phyloP scores from a whole-genome alignment of 2,113 vertebrate species.

The Herpailurus yagouaroundi region DNA sequence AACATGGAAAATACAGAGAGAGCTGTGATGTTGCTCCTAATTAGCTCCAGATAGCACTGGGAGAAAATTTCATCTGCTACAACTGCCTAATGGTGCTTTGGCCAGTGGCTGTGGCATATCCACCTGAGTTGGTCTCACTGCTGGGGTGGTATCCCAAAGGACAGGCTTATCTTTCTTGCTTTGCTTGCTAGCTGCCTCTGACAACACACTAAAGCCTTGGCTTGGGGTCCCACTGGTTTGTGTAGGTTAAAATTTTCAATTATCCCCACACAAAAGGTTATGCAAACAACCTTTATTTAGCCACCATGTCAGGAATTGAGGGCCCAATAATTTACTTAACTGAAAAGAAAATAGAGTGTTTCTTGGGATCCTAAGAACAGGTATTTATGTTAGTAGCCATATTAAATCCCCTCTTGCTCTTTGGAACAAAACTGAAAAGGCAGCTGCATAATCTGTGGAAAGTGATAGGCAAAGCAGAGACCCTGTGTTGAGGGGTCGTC shows the following conservation, averaged over 20 bases:
- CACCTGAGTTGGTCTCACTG: not conserved
- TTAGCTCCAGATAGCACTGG: constrained; percentile 35
- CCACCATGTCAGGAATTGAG: not conserved
- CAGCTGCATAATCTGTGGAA: not conserved
- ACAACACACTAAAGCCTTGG: not conserved
- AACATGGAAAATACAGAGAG: not conserved
- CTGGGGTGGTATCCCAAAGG: not conserved
- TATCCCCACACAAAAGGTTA: not conserved
- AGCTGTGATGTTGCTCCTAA: constrained; percentile 10
- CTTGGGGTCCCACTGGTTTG: not conserved
- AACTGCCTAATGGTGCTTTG: not conserved
- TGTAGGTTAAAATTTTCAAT: not conserved
- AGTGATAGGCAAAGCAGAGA: constrained; percentile 15
- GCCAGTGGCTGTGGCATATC: not conserved
- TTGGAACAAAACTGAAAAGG: not conserved
- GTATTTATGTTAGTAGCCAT: not conserved
- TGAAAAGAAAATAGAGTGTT: not conserved
- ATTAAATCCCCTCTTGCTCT: not conserved
- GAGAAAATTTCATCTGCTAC: not conserved
- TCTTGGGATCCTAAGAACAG: not conserved
- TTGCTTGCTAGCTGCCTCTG: not conserved
- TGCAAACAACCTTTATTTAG: not conserved
- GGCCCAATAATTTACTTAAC: not conserved
- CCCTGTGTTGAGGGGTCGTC: not conserved
- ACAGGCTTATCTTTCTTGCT: not conserved